Evolutionary conservation across 2,888 invertebrate species (phyloP), one percentile per base, ranked within the genome.

Genomic region (Epinotia bilunana): DNA sequence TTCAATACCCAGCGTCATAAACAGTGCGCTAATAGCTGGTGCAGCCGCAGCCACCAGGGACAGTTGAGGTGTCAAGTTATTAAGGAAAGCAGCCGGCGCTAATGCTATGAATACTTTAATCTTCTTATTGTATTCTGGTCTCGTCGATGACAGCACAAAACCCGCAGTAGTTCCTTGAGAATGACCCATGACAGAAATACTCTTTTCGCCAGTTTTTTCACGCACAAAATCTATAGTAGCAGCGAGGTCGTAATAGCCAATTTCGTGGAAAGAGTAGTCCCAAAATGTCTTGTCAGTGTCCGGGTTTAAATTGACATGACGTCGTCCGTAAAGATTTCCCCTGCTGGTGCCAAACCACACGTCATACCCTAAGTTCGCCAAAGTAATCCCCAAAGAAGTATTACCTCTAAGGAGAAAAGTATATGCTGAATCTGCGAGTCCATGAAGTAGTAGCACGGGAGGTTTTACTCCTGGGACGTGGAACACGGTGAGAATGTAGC

Each of bases 1-100:
- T 20, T 78, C 65, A 2, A 74, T 16, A 9, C 70, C 70, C 9
- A 78, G 20, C 4, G 61, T 23, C 20, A 49, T 77, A 0, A 78
- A 11, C 0, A 71, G 7, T 0, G 62, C 11, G 33, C 74, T 74
- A 12, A 79, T 28, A 6, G 28, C 67, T 28, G 23, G 16, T 18
- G 18, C 4, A 72, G 75, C n/a, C 71, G n/a, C 1, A 72, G 11
- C 18, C 23, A 68, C 46, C 77, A 62, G 1, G 76, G 23, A 18
- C 43, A 23, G 2, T 74, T 69, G 2, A 78, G 55, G 39, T 18
- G 39, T n/a, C 62, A 62, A 39, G 43, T 62, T 16, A 39, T 39
- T 62, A 4, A 62, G n/a, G 39, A 39, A 62, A 16, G 62, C 62
- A 9, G 33, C 39, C 39, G 62, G 39, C 2, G 39, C 62, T 39